Conservation (phyloP, 1,140 invertebrate genomes). For the Cataglyphis hispanica region DNA sequence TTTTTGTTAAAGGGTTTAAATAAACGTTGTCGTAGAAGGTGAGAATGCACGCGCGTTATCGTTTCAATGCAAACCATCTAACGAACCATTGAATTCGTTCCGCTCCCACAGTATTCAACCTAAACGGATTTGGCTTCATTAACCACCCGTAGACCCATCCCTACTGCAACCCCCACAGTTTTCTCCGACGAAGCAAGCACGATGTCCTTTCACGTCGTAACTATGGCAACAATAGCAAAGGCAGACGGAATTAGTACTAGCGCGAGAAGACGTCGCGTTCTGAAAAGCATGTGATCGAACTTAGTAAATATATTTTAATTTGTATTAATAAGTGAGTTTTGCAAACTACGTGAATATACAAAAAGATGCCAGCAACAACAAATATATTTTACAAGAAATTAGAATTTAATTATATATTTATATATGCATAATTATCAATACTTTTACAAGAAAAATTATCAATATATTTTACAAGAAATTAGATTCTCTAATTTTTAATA, state of each 20-base stretch:
- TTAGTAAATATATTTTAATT: conserved; percentile 32
- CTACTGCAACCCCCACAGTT: conserved; percentile 61
- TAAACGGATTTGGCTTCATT: conserved; percentile 86
- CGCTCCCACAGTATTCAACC: conserved; percentile 82
- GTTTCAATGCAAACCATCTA: conserved; percentile 83
- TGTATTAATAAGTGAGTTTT: not conserved
- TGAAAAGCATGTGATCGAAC: not conserved
- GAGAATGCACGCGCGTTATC: conserved; percentile 74
- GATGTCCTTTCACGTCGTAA: conserved; percentile 75
- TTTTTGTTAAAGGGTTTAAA: conserved; percentile 41
- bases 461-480: not conserved
- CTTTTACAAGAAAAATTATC: not conserved
- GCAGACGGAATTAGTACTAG: conserved; percentile 82
- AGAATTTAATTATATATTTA: not conserved
- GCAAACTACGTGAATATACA: not conserved
- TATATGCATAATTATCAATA: conserved; percentile 10
- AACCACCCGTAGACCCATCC: conserved; percentile 79
- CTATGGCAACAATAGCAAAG: conserved; percentile 83
- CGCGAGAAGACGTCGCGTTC: not conserved
- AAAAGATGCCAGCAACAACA: not conserved
- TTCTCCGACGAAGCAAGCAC: conserved; percentile 58
- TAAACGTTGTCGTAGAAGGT: conserved; percentile 66
- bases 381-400: not conserved
- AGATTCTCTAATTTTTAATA: not conserved
- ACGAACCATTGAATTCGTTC: conserved; percentile 81